Evolutionary conservation across 30 jellyfish, hydroid and myxozoan species (phyloP).

Genomic region (Cassiopea andromeda): DNA sequence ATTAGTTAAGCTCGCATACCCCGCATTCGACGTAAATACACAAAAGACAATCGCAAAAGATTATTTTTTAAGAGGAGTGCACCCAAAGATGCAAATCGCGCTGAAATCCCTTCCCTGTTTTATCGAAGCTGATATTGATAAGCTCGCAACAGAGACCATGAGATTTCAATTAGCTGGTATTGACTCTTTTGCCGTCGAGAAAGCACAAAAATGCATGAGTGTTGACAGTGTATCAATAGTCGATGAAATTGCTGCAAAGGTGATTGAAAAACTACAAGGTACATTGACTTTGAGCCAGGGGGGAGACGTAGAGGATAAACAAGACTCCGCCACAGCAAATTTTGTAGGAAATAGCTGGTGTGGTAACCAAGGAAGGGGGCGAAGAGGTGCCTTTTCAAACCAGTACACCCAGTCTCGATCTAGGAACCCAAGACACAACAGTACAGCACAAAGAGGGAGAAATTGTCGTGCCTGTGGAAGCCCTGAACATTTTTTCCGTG

Average conservation of each 20-base stretch:
- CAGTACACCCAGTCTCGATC: neutral
- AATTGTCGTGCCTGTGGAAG: constrained; percentile 52
- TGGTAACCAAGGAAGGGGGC: constrained; percentile 12
- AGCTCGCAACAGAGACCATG: constrained; percentile 46
- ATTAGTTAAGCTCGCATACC: constrained; percentile 49
- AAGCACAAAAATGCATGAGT: neutral
- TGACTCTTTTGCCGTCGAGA: constrained; percentile 27
- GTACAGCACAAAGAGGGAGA: constrained; percentile 9
- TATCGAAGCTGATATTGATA: neutral
- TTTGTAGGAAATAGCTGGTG: constrained; percentile 6
- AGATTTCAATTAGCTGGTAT: constrained; percentile 54
- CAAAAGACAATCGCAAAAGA: constrained; percentile 44
- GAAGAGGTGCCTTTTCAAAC: constrained; percentile 12
- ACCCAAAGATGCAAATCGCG: constrained; percentile 54
- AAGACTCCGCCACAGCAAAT: constrained; percentile 6
- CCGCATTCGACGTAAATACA: constrained; percentile 24
- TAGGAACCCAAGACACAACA: neutral
- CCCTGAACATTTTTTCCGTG: constrained; percentile 58
- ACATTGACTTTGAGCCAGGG: neutral
- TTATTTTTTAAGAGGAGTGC: constrained; percentile 45
- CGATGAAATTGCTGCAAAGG: constrained; percentile 3
- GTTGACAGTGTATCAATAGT: neutral
- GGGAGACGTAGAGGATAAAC: neutral
- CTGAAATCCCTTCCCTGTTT: constrained; percentile 44
- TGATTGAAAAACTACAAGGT: neutral